phyloP scores from a whole-genome alignment of 2,113 vertebrate species.

The Platichthys stellatus region DNA sequence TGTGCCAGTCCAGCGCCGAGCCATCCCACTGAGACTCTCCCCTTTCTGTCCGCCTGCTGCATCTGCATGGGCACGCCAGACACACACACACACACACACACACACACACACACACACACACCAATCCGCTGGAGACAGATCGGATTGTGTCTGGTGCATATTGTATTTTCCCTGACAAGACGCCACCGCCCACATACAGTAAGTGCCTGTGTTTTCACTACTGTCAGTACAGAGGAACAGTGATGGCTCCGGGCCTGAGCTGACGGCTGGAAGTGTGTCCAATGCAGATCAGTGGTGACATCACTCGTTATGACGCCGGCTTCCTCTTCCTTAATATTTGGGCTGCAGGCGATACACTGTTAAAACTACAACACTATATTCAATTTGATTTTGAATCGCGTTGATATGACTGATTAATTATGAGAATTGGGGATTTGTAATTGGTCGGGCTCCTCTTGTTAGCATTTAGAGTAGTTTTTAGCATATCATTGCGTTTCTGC shows the following conservation, averaged over 20 bases:
- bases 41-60: conserved; percentile 58
- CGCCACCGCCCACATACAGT: conserved; percentile 75
- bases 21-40: conserved; percentile 70
- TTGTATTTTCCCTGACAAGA: conserved; percentile 76
- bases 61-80: conserved; percentile 24
- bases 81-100: neutral
- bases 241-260: conserved; percentile 54
- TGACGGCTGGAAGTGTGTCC: conserved; percentile 56
- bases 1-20: conserved; percentile 62
- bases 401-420: neutral
- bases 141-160: conserved; percentile 79
- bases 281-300: conserved; percentile 43
- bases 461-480: neutral
- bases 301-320: conserved; percentile 11
- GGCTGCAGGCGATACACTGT: neutral
- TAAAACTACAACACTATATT: neutral
- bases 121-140: conserved; percentile 72
- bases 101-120: conserved; percentile 14
- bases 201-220: conserved; percentile 70
- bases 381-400: neutral
- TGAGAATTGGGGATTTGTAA: neutral
- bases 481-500: neutral
- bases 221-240: conserved; percentile 51
- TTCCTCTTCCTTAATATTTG: conserved; percentile 25
- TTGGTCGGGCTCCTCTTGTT: neutral